Percentiles rank a stretch among this genome's conserved stretches.
phyloP scores from a whole-genome alignment of 2,888 invertebrate genomes.

The Pegoplata infirma region DNA sequence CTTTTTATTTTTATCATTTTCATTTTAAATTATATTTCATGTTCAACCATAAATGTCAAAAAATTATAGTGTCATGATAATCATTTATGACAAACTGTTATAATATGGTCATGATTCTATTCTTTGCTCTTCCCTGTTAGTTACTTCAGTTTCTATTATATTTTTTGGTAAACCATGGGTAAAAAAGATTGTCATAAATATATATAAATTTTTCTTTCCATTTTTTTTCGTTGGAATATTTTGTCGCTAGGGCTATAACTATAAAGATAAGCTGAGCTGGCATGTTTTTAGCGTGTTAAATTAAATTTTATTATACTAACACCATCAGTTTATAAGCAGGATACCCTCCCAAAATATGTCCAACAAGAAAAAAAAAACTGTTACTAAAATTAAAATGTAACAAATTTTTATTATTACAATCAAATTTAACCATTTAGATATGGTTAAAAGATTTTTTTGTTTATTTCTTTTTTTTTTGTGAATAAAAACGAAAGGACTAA shows the following conservation, averaged over 20 bases:
- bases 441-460: background rate
- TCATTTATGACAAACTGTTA: slow-evolving; percentile 26
- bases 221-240: background rate
- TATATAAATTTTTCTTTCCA: background rate
- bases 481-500: background rate
- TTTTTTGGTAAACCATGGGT: background rate
- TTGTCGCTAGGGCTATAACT: background rate
- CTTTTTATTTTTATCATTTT: background rate
- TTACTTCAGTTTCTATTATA: background rate
- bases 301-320: slow-evolving; percentile 57
- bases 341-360: too few species aligned
- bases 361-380: background rate
- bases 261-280: slow-evolving; percentile 57
- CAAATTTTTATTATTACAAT: slow-evolving; percentile 45
- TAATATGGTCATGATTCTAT: slow-evolving; percentile 15
- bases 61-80: slow-evolving; percentile 38
- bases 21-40: background rate
- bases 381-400: slow-evolving; percentile 44
- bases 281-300: slow-evolving; percentile 60
- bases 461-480: background rate
- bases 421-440: slow-evolving; percentile 54
- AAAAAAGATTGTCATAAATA: slow-evolving; percentile 16
- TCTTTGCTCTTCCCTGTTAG: background rate
- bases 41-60: background rate
- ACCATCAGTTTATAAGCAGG: slow-evolving; percentile 3